Evolutionary conservation across 2,888 invertebrate species (phyloP), one percentile per base, ranked within the genome.

Genomic region (Acholoe squamosa): DNA sequence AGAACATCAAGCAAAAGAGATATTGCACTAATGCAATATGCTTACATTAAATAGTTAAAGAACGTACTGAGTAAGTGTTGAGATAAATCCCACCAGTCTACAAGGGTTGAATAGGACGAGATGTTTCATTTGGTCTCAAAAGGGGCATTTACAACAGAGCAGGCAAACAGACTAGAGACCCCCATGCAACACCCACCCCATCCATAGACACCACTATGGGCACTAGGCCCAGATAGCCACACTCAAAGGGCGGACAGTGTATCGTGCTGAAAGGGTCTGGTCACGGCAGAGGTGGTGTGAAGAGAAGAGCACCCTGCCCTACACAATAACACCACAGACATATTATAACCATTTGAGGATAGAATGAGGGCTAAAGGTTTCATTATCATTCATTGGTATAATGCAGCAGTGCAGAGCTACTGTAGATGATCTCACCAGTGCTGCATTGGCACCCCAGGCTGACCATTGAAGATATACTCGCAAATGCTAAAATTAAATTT

Each of bases 51-150:
- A 43, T 3, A 10, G 43, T 3, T 43, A 43, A 3, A 43, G 43
- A 43, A 43, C 43, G 43, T 43, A 43, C 61, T 19, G 61, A 61
- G 22, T 61, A n/a, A n/a, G 61, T 61, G 61, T 14, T 22, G 71
- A 16, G 71, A 71, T 71, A 71, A 71, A 71, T 71, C 71, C 12
- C 71, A 71, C 71, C 25, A n/a, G 43, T 43, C 43, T 61, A 5
- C 61, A 61, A 22, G 22, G 10, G 10, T 10, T 43, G n/a, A 61
- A n/a, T n/a, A 19, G 61, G 71, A 71, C 71, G 71, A 71, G 71
- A 71, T 71, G 71, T 71, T 71, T 71, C 71, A 71, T 71, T 71
- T 71, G 71, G 71, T 28, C 71, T 71, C n/a, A 71, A 71, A 71
- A 71, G 71, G 28, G 25, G 71, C 71, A 71, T 71, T 71, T 71